Conservation (phyloP, 2,797 vertebrate genomes). For the Pantherophis alleghaniensis region DNA sequence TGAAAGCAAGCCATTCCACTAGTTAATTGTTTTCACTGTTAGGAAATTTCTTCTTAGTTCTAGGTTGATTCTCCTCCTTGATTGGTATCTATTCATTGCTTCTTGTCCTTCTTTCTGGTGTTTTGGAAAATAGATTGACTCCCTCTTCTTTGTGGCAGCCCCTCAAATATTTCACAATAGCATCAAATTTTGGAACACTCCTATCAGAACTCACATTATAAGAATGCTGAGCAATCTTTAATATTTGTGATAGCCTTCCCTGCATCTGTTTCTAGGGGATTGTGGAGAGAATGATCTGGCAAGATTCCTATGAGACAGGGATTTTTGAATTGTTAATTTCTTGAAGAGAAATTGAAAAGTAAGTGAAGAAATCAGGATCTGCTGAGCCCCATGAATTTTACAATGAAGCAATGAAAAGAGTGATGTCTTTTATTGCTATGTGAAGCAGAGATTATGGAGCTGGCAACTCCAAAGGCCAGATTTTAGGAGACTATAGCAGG, state of each 20-base stretch:
- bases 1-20: not conserved
- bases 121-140: not conserved
- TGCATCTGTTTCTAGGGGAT: not conserved
- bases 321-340: not conserved
- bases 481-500: not conserved
- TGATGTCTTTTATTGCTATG: not conserved
- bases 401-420: not conserved
- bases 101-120: not conserved
- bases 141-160: not conserved
- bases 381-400: not conserved
- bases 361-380: not conserved
- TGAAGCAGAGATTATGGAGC: not conserved
- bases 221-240: not conserved
- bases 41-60: not conserved
- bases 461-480: not conserved
- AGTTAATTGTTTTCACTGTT: not conserved
- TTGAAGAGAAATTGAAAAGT: not conserved
- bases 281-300: not conserved
- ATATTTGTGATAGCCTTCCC: not conserved
- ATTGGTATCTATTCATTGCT: not conserved
- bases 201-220: not conserved
- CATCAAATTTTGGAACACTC: not conserved
- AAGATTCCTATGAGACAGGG: not conserved
- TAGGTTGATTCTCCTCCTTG: not conserved
- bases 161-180: not conserved